Evolutionary conservation across 2,113 vertebrate species (phyloP).

Genomic region (Toxotes chatareus): DNA sequence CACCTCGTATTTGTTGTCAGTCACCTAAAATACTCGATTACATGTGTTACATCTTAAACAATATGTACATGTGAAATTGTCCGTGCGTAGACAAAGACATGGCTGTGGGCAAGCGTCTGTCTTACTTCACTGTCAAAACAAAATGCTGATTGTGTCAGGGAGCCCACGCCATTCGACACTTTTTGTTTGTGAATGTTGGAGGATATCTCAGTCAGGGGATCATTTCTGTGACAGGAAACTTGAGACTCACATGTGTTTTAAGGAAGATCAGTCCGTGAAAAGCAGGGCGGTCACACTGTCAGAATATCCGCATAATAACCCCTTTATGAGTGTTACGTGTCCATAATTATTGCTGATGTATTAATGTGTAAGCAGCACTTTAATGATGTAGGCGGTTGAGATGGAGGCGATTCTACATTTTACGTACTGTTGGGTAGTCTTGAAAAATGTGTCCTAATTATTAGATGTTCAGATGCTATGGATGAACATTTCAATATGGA

Average conservation of each 20-base stretch:
- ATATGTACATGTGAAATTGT: not conserved
- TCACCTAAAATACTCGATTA: not conserved
- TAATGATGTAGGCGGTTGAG: too few species aligned
- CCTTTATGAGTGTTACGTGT: too few species aligned
- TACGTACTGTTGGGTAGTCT: too few species aligned
- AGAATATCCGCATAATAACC: too few species aligned
- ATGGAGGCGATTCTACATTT: too few species aligned
- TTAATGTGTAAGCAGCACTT: too few species aligned
- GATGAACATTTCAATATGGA: too few species aligned
- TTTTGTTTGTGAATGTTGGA: not conserved
- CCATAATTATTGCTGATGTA: too few species aligned
- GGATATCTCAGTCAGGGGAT: not conserved
- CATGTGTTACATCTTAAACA: not conserved
- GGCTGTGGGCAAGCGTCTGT: not conserved
- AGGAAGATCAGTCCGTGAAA: not conserved
- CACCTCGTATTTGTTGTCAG: not conserved
- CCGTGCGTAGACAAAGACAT: not conserved
- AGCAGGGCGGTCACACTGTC: not conserved
- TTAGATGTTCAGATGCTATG: too few species aligned
- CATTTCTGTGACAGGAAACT: not conserved
- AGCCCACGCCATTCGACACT: too few species aligned
- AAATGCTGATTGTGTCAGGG: not conserved
- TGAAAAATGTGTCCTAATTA: too few species aligned
- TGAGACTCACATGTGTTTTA: not conserved
- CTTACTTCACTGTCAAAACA: not conserved